Percentiles rank a stretch among this genome's conserved stretches.
phyloP scores from a whole-genome alignment of 2,888 invertebrate genomes.

The Leptinotarsa rubiginosa region DNA sequence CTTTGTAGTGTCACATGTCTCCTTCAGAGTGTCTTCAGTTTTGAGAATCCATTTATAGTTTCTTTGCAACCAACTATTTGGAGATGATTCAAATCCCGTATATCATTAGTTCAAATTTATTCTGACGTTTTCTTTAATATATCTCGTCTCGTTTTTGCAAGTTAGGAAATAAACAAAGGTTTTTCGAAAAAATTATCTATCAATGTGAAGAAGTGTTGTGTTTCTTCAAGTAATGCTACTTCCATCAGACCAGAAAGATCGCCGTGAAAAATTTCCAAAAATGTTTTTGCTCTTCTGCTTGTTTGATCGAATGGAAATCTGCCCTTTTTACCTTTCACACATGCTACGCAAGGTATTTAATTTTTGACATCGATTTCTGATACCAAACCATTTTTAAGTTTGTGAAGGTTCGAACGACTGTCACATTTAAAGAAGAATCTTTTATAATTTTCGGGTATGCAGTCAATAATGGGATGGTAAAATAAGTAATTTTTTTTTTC shows the following conservation, averaged over 20 bases:
- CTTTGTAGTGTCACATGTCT: not conserved
- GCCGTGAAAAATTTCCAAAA: not conserved
- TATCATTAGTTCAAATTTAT: too few species aligned
- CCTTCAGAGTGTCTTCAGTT: not conserved
- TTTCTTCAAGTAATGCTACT: constrained; percentile 33
- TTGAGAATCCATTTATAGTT: constrained; percentile 1
- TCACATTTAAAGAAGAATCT: too few species aligned
- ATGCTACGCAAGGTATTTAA: not conserved
- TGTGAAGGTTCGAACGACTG: too few species aligned
- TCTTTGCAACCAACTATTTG: not conserved
- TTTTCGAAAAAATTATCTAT: constrained; percentile 38
- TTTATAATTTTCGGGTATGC: too few species aligned
- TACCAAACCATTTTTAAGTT: constrained; percentile 1
- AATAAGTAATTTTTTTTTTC: too few species aligned
- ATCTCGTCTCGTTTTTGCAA: constrained; percentile 30
- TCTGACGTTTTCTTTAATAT: too few species aligned
- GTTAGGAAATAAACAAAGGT: constrained; percentile 39
- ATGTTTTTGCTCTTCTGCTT: not conserved
- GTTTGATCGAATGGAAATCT: not conserved
- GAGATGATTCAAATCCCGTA: constrained; percentile 11
- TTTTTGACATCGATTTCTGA: not conserved
- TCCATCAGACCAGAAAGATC: constrained; percentile 37
- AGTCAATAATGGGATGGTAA: too few species aligned
- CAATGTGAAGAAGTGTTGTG: constrained; percentile 28
- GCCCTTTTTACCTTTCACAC: not conserved